Conservation (phyloP, 2,888 invertebrate species). For the Drosophila birchii region DNA sequence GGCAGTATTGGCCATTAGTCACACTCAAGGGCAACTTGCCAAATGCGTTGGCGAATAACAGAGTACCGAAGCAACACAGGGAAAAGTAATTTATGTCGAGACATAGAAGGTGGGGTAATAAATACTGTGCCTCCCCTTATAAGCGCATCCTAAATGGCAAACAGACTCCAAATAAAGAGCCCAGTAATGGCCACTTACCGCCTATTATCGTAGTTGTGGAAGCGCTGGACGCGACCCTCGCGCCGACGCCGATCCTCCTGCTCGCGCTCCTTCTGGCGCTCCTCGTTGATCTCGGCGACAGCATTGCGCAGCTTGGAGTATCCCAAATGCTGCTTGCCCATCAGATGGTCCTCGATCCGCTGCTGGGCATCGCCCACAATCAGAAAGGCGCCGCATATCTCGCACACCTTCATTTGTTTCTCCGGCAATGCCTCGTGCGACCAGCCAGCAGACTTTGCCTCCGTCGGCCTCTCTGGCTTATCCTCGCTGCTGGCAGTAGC, state of each 20-base stretch:
- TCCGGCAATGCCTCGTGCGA: slow-evolving; percentile 94
- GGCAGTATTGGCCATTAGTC: slow-evolving; percentile 19
- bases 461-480: slow-evolving; percentile 45
- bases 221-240: slow-evolving; percentile 78
- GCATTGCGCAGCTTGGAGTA: slow-evolving; percentile 90
- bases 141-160: neutral
- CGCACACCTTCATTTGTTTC: slow-evolving; percentile 99
- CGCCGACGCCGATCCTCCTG: slow-evolving; percentile 85
- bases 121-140: neutral
- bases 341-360: slow-evolving; percentile 98
- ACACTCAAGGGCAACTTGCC: slow-evolving; percentile 8
- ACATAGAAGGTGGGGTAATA: neutral
- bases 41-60: slow-evolving; percentile 9
- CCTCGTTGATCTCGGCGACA: slow-evolving; percentile 88
- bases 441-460: slow-evolving; percentile 84
- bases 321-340: slow-evolving; percentile 99
- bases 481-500: slow-evolving; percentile 1
- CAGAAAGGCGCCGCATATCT: slow-evolving; percentile 99
- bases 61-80: neutral
- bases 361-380: slow-evolving; percentile 99
- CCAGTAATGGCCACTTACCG: slow-evolving; percentile 52
- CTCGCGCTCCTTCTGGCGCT: slow-evolving; percentile 87
- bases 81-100: slow-evolving; percentile 5
- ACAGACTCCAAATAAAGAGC: neutral
- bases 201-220: slow-evolving; percentile 67